A percentile compares a stretch with the other conserved stretches of the same genome.
These are phyloP conservation scores for Prinia subflava DNA, from an alignment of 2,113 vertebrate genomes.

Conservation along the genomic window DNA sequence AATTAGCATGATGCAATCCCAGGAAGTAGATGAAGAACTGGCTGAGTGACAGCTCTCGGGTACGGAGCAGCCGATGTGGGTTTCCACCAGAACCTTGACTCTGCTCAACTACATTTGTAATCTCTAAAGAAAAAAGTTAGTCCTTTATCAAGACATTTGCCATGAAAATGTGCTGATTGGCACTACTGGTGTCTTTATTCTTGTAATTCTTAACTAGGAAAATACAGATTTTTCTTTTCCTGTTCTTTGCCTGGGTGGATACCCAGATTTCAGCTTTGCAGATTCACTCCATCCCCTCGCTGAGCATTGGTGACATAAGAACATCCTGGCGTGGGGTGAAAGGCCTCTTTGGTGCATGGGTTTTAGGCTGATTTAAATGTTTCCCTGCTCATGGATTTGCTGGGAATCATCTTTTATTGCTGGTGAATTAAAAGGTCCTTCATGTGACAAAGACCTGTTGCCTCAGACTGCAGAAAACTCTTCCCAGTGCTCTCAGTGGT, in stretches of 20 bases:
- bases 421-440: neutral
- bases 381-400: neutral
- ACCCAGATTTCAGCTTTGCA: neutral
- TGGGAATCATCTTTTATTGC: neutral
- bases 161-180: neutral
- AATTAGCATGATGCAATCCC: slow-evolving; percentile 53
- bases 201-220: neutral
- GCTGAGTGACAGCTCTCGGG: slow-evolving; percentile 19
- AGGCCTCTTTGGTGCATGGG: accelerated
- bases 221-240: neutral
- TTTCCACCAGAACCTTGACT: neutral
- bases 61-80: neutral
- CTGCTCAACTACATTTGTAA: neutral
- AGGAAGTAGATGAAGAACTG: slow-evolving; percentile 48
- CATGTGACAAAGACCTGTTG: accelerated
- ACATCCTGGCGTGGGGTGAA: neutral
- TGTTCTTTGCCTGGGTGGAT: neutral
- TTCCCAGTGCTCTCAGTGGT: neutral
- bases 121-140: neutral
- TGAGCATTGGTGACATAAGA: neutral
- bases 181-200: neutral
- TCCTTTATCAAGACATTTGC: neutral
- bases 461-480: neutral
- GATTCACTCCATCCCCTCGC: neutral
- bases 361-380: neutral